Conservation (phyloP, 1,140 invertebrate genomes). For the Drosophila guanche region DNA sequence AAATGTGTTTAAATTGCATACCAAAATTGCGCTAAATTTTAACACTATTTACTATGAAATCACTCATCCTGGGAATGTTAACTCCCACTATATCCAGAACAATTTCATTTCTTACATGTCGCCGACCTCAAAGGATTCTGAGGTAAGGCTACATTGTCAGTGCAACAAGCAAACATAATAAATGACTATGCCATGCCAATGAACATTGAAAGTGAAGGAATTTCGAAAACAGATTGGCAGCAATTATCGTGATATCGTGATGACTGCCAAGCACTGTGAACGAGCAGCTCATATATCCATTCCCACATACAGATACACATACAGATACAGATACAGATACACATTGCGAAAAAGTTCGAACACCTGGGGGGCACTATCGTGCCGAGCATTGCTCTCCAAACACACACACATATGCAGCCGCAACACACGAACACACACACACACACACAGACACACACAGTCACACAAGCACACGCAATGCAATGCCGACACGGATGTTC, state of each 20-base stretch:
- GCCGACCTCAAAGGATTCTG: too few relatives aligned
- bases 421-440: conserved; percentile 22
- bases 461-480: conserved; percentile 8
- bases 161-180: too few relatives aligned
- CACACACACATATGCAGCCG: conserved; percentile 10
- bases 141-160: too few relatives aligned
- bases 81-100: too few relatives aligned
- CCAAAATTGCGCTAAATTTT: too few relatives aligned
- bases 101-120: too few relatives aligned
- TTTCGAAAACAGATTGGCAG: too few relatives aligned
- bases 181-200: too few relatives aligned
- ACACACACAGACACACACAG: conserved; percentile 18
- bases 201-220: too few relatives aligned
- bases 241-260: conserved; percentile 4
- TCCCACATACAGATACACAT: conserved; percentile 1
- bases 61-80: too few relatives aligned
- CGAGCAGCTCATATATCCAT: background rate
- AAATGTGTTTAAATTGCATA: too few relatives aligned
- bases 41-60: too few relatives aligned
- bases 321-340: conserved; percentile 1
- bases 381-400: conserved; percentile 68
- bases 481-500: conserved; percentile 23
- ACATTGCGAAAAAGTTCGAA: conserved; percentile 64
- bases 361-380: conserved; percentile 50
- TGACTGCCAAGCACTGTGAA: conserved; percentile 2